These are phyloP conservation scores for Sminthurinus aureus DNA, from an alignment of 2,888 invertebrate species.

Conservation along the genomic window DNA sequence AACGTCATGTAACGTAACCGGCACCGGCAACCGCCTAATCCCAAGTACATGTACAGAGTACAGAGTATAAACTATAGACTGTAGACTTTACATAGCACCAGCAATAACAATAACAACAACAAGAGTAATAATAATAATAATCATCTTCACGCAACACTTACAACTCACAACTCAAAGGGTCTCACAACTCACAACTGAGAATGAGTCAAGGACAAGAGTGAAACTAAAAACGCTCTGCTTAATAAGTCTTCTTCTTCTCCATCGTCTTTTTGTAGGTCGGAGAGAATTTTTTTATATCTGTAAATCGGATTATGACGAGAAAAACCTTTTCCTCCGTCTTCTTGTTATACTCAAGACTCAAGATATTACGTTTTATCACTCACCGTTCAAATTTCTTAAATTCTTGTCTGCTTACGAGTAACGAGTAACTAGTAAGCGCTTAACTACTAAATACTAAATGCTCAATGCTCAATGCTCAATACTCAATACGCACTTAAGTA, in stretches of 20 bases:
- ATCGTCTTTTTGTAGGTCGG: neutral
- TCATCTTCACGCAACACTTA: no score
- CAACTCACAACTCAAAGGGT: no score
- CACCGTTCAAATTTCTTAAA: neutral
- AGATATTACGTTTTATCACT: no score
- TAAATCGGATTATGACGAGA: constrained; percentile 9
- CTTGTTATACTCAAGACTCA: neutral
- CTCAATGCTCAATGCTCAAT: no score
- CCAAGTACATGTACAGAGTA: neutral
- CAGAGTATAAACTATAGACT: no score
- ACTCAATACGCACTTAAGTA: no score
- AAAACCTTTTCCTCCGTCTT: constrained; percentile 7
- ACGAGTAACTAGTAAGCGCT: neutral
- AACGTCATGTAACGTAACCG: no score
- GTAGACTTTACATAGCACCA: no score
- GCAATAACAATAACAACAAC: no score
- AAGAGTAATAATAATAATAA: no score
- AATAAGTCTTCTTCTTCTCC: neutral
- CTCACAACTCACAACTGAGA: no score
- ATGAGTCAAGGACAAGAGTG: neutral
- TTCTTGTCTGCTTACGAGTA: neutral
- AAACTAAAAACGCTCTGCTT: neutral
- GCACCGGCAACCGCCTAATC: neutral
- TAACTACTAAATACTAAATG: no score
- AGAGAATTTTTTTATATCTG: neutral